Conservation (phyloP, 92 coral and sea anemone species). For the Anthopleura xanthogrammica region DNA sequence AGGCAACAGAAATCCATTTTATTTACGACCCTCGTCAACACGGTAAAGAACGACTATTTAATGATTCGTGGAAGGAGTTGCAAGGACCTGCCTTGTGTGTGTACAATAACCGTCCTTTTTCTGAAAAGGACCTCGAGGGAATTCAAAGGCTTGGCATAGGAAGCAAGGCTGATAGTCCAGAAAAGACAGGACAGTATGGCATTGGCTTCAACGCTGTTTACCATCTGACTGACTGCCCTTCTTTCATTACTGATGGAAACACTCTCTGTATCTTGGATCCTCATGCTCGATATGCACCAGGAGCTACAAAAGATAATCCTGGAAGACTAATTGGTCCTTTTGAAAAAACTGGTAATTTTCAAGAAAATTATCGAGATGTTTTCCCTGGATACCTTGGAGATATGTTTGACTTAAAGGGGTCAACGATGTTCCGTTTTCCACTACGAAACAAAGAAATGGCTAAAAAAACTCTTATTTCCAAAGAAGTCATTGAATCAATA, state of each 20-base stretch:
- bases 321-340: conserved; percentile 72
- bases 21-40: no score
- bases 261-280: conserved; percentile 85
- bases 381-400: conserved; percentile 78
- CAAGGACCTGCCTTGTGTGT: conserved; percentile 97
- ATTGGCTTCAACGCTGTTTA: conserved; percentile 93
- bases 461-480: conserved; percentile 51
- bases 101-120: conserved; percentile 81
- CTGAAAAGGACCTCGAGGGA: conserved; percentile 77
- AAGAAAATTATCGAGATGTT: conserved; percentile 64
- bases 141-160: conserved; percentile 90
- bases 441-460: conserved; percentile 57
- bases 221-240: conserved; percentile 90
- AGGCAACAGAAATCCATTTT: no score
- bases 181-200: conserved; percentile 92
- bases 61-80: conserved; percentile 66
- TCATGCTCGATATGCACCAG: conserved; percentile 72
- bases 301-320: conserved; percentile 56
- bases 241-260: conserved; percentile 77
- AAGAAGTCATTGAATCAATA: conserved; percentile 26
- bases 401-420: conserved; percentile 49
- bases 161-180: conserved; percentile 77
- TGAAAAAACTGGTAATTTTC: conserved; percentile 13
- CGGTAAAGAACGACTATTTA: conserved; percentile 28
- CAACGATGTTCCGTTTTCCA: conserved; percentile 88